Conservation (phyloP, 2,888 invertebrate species). For the Drosophila peninsularis region DNA sequence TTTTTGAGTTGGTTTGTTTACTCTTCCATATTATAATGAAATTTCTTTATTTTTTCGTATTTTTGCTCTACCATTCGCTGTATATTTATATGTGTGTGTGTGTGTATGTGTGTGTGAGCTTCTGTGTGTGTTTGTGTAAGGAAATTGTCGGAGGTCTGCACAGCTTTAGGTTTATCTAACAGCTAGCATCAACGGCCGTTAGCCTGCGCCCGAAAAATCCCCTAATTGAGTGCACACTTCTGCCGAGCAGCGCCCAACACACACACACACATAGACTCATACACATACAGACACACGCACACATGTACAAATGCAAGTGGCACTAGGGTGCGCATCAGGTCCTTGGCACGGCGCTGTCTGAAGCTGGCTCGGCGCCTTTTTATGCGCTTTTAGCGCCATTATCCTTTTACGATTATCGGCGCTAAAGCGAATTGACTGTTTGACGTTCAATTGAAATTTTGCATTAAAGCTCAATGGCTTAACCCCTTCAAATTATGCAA, state of each 20-base stretch:
- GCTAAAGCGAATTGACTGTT: slow-evolving; percentile 81
- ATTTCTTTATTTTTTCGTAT: slow-evolving; percentile 15
- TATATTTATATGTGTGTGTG: slow-evolving; percentile 10
- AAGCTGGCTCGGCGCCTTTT: slow-evolving; percentile 57
- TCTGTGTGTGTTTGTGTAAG: slow-evolving; percentile 2
- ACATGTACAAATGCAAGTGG: slow-evolving; percentile 22
- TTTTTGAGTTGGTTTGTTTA: neutral
- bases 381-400: slow-evolving; percentile 80
- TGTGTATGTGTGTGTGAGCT: neutral
- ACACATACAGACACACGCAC: neutral
- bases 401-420: slow-evolving; percentile 81
- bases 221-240: slow-evolving; percentile 79
- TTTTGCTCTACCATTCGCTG: neutral
- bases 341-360: slow-evolving; percentile 16
- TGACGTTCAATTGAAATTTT: slow-evolving; percentile 82
- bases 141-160: slow-evolving; percentile 9
- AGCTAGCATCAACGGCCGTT: slow-evolving; percentile 54
- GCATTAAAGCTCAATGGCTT: slow-evolving; percentile 80
- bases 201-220: slow-evolving; percentile 63
- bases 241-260: slow-evolving; percentile 48
- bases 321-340: neutral
- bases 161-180: slow-evolving; percentile 53
- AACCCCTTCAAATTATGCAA: slow-evolving; percentile 79
- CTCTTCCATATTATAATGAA: slow-evolving; percentile 21
- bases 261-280: slow-evolving; percentile 13